A percentile compares a stretch with the other conserved stretches of the same genome.
These are phyloP conservation scores for Setipinna tenuifilis DNA, from an alignment of 2,797 vertebrate species.

Conservation along the genomic window DNA sequence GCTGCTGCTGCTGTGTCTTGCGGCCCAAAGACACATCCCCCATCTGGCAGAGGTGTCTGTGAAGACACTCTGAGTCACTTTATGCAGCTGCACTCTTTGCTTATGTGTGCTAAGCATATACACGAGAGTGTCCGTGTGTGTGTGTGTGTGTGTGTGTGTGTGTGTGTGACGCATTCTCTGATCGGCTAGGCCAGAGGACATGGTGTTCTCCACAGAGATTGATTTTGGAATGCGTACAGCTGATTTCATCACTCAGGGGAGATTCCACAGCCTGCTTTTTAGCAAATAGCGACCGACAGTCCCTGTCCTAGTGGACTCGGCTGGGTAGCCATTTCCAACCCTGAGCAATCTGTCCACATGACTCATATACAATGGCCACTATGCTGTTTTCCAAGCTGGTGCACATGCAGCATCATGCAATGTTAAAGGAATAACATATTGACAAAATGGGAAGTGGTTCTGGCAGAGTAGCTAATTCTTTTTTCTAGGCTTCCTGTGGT, in stretches of 20 bases:
- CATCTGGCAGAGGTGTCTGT: neutral
- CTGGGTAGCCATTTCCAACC: neutral
- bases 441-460: neutral
- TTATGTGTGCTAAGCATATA: neutral
- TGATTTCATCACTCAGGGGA: slow-evolving; percentile 4
- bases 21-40: neutral
- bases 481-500: neutral
- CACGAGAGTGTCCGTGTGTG: neutral
- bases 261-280: neutral
- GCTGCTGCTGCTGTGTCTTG: neutral
- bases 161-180: neutral
- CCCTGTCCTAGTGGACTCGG: neutral
- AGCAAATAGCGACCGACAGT: neutral
- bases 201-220: neutral
- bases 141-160: neutral
- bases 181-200: neutral
- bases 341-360: neutral
- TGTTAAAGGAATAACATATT: neutral
- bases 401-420: neutral
- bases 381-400: neutral
- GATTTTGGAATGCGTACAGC: neutral
- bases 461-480: neutral
- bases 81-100: no score
- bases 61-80: neutral
- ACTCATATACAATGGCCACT: neutral